Base-by-base conservation (phyloP, 2,113 vertebrate genomes). In the Silurus asotus region DNA sequence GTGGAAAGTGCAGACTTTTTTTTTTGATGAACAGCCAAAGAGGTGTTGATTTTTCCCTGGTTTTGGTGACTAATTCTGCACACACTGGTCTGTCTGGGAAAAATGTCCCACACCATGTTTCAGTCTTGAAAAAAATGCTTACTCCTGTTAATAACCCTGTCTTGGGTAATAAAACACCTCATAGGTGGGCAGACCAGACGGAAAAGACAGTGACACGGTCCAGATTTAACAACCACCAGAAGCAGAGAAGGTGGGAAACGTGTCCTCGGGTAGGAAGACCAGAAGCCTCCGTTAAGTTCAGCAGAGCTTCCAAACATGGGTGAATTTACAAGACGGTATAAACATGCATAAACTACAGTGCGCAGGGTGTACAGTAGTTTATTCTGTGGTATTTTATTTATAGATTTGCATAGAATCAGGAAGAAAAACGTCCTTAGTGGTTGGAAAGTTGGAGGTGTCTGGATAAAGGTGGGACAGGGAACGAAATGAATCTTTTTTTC, bases 151-250 rank as follows among this genome's bases (percentile, higher is more conserved):
- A 67, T 72, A 19, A 51, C 9, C 58, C 14, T 88, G 81, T 67
- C 67, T 81, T 59, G 15, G 62, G 59, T 58, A 70, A 80, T 45
- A 86, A 83, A 88, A 86, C 70, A 59, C 65, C 70, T 86, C 78
- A 53, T 84, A 61, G 62, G 81, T 65, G 28, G 67, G 83, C 75
- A 81, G 74, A 1, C 58, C 8, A 56, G 56, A 81, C 74, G 59
- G 87, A 77, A 89, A 89, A 86, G 69, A 37, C 37, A 69, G 82
- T 82, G 84, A 87, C 76, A 84, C 69, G 67, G 81, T 81, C 17
- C 28, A 84, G 64, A 77, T 23, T 84, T 75, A 74, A 86, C 84
- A 62, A 28, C 67, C 82, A 37, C 51, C 49, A 13, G 61, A 86
- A 48, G 19, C 37, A n/a, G 77, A 58, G 51, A 45, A 51, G 58